Evolutionary conservation across 2,113 vertebrate species (phyloP).

Genomic region (Dipodomys merriami): DNA sequence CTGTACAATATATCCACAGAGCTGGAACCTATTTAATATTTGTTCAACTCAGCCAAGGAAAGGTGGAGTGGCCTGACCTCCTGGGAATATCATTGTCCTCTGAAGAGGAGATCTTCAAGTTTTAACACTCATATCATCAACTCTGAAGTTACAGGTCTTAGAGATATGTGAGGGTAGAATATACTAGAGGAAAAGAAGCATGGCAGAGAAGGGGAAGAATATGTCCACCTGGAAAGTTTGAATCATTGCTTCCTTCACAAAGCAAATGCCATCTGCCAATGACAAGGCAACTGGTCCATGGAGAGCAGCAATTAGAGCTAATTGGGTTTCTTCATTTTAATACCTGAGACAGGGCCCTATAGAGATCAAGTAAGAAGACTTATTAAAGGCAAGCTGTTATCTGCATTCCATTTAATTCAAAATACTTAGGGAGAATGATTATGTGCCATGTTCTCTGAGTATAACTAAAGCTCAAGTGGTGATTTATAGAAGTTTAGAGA

Average conservation of each 20-base stretch:
- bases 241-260: background rate
- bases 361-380: slow-evolving; percentile 60
- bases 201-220: background rate
- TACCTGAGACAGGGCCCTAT: slow-evolving; percentile 12
- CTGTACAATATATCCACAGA: background rate
- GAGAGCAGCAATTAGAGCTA: slow-evolving; percentile 62
- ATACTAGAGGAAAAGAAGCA: background rate
- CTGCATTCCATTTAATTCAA: slow-evolving; percentile 63
- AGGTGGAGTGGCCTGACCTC: background rate
- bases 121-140: background rate
- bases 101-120: background rate
- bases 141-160: background rate
- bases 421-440: slow-evolving; percentile 65
- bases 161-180: background rate
- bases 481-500: slow-evolving; percentile 42
- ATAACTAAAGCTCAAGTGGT: slow-evolving; percentile 39
- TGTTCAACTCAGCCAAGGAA: slow-evolving; percentile 38
- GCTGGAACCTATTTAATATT: background rate
- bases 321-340: slow-evolving; percentile 66
- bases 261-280: slow-evolving; percentile 50
- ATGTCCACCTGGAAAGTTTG: background rate
- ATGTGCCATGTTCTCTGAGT: slow-evolving; percentile 40
- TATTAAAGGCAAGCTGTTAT: slow-evolving; percentile 66
- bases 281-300: slow-evolving; percentile 27
- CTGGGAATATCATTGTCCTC: background rate